Conservation (phyloP, 2,797 vertebrate genomes). For the Etheostoma perlongum region DNA sequence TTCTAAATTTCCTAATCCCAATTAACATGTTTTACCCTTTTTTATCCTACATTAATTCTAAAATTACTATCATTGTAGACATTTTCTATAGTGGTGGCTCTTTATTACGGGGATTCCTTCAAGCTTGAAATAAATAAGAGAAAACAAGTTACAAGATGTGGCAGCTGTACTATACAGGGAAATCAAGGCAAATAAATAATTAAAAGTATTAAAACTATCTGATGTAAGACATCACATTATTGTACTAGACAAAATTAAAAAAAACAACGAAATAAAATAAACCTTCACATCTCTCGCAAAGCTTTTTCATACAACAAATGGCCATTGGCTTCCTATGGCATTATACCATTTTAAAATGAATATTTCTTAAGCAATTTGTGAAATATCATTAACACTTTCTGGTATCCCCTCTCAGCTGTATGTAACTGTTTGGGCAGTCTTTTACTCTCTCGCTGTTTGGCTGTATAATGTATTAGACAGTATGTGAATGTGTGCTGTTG, state of each 20-base stretch:
- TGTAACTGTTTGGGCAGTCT: not conserved
- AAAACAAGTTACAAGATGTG: constrained; percentile 1
- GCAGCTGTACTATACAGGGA: not conserved
- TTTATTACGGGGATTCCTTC: constrained; percentile 11
- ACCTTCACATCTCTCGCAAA: not conserved
- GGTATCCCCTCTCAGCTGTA: not conserved
- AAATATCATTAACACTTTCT: not conserved
- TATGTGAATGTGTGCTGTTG: not conserved
- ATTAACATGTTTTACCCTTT: constrained; percentile 47
- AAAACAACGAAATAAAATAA: not conserved
- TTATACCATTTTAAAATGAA: not conserved
- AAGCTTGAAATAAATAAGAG: not conserved
- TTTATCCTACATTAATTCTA: constrained; percentile 33
- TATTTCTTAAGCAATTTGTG: not conserved
- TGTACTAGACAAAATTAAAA: not conserved
- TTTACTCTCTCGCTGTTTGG: not conserved
- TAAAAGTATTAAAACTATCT: not conserved
- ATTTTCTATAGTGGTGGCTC: constrained; percentile 19
- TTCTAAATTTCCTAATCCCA: constrained; percentile 35
- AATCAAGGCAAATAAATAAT: not conserved
- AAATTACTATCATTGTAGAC: constrained; percentile 21
- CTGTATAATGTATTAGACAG: not conserved
- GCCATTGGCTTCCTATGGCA: constrained; percentile 16
- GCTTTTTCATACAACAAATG: not conserved
- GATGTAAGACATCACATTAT: not conserved